These are phyloP conservation scores for Hypothenemus hampei DNA, from an alignment of 1,140 invertebrate genomes.

Conservation along the genomic window DNA sequence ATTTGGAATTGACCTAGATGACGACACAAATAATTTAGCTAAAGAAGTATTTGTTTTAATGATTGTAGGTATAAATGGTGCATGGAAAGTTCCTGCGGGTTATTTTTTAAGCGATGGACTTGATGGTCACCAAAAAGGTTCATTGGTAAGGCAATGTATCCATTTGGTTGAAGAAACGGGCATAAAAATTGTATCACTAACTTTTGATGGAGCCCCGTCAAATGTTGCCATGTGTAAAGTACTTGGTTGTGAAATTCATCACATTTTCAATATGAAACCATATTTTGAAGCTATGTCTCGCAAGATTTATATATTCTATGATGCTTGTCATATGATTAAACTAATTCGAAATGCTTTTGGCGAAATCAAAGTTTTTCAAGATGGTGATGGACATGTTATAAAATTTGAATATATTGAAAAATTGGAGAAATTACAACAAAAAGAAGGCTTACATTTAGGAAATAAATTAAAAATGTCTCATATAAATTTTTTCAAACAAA, in stretches of 20 bases:
- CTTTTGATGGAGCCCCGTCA: constrained; percentile 20
- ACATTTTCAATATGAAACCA: too few relatives aligned
- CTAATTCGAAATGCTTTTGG: constrained; percentile 20
- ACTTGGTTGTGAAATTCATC: constrained; percentile 31
- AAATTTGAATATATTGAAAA: constrained; percentile 34
- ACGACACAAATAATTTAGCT: neutral
- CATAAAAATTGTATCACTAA: constrained; percentile 5
- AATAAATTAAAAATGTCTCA: constrained; percentile 38
- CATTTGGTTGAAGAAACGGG: constrained; percentile 7
- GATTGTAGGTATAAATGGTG: constrained; percentile 7
- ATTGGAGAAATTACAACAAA: constrained; percentile 37
- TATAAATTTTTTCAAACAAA: constrained; percentile 39
- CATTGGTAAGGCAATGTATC: constrained; percentile 6
- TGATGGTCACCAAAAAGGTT: constrained; percentile 1
- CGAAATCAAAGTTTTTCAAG: neutral
- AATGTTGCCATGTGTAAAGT: constrained; percentile 33
- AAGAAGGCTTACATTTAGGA: constrained; percentile 37
- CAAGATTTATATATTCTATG: constrained; percentile 21
- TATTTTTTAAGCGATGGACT: constrained; percentile 11
- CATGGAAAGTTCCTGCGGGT: constrained; percentile 16
- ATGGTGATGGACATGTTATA: constrained; percentile 28
- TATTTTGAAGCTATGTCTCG: too few relatives aligned
- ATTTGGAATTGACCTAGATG: neutral
- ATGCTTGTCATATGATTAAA: constrained; percentile 25
- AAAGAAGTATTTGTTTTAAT: constrained; percentile 20